Conservation (phyloP, 2,797 vertebrate genomes). For the Ptychadena robeensis region DNA sequence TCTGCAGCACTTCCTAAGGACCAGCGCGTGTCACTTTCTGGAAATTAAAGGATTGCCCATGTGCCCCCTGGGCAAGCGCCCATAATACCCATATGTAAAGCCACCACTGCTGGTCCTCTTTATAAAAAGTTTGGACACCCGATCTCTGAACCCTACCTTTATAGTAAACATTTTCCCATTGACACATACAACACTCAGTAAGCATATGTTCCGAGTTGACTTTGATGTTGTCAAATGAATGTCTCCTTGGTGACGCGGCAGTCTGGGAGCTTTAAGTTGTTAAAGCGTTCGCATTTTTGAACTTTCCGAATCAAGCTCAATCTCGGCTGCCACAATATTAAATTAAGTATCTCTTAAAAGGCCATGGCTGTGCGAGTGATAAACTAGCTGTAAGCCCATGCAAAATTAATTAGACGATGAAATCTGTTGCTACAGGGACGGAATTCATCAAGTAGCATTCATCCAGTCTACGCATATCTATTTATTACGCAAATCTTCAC, state of each 20-base stretch:
- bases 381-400: constrained; percentile 36
- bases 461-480: constrained; percentile 21
- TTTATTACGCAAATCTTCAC: constrained; percentile 46
- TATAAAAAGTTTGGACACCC: no score
- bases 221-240: neutral
- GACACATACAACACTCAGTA: neutral
- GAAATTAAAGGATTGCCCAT: no score
- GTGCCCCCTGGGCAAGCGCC: no score
- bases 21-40: no score
- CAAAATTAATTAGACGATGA: constrained; percentile 39
- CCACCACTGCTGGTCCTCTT: no score
- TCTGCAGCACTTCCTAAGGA: no score
- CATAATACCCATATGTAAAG: no score
- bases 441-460: constrained; percentile 11
- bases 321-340: constrained; percentile 21
- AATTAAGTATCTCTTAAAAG: constrained; percentile 13
- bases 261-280: neutral
- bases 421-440: constrained; percentile 1
- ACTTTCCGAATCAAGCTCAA: constrained; percentile 5
- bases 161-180: no score
- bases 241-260: constrained; percentile 1
- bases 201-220: no score
- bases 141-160: no score
- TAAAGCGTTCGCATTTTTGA: neutral
- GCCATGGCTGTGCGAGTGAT: constrained; percentile 10